These are phyloP conservation scores for Terrapene triunguis DNA, from an alignment of 2,113 vertebrate species.

Conservation along the genomic window DNA sequence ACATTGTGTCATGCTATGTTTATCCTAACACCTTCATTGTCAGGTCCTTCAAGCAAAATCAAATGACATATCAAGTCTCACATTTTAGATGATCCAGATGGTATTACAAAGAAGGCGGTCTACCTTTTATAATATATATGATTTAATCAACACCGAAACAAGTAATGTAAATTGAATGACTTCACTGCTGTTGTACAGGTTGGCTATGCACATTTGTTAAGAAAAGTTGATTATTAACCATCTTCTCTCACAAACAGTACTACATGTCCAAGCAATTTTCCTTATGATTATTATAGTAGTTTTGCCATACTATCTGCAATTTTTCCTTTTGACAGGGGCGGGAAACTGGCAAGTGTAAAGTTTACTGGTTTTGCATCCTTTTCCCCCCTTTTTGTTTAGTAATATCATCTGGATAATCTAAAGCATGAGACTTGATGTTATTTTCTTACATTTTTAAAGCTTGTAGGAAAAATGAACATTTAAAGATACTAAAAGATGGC, in stretches of 20 bases:
- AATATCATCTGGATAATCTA: background rate
- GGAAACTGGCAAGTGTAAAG: background rate
- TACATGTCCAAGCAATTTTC: background rate
- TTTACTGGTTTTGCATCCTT: background rate
- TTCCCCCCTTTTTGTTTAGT: background rate
- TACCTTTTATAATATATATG: background rate
- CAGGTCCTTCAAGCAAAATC: background rate
- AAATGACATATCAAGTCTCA: background rate
- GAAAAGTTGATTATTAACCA: background rate
- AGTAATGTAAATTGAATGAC: background rate
- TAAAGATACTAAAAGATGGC: background rate
- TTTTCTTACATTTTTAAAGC: background rate
- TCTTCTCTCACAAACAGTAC: background rate
- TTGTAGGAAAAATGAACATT: background rate
- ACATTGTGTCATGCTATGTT: background rate
- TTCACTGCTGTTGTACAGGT: background rate
- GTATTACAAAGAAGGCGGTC: background rate
- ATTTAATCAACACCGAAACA: background rate
- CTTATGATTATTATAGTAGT: background rate
- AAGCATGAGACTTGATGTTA: background rate
- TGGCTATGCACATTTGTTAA: background rate
- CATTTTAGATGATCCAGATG: background rate
- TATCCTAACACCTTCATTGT: background rate
- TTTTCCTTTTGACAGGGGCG: background rate
- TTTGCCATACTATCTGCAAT: background rate